Evolutionary conservation across 64 coral and sea anemone genomes (phyloP), one percentile per base, ranked within the genome.

Genomic region (Montipora foliosa): DNA sequence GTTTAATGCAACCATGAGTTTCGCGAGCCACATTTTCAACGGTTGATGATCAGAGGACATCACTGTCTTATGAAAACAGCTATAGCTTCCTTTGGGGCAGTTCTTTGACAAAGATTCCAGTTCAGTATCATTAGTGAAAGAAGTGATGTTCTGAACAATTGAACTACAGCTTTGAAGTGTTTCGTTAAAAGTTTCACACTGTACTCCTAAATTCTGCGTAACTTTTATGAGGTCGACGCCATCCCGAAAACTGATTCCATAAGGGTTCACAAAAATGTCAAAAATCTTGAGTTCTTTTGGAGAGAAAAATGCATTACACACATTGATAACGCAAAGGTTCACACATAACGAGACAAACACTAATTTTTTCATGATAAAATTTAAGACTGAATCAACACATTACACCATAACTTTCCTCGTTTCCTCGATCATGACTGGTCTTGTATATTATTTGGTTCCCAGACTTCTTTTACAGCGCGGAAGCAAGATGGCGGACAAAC

Each of bases 401-500:
- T 37, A 37, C 37, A 37, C 37, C 37, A 37, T 37, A 37, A 37
- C 37, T 37, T 37, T 2, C 37, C 37, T 37, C 37, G 37, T 37
- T 37, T 37, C 52, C 59, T 83, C 81, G 67, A 67, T 68, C 13
- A 8, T 49, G 21, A 80, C 78, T n/a, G 17, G 60, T 66, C 80
- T 67, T 16, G 44, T 15, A 16, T 37, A 37, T 37, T 37, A 37
- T 37, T 0, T 37, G 37, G 37, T 37, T 37, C 37, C 37, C 57
- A 67, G 80, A 20, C 17, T 67, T 16, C 44, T 62, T 9, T 3
- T 9, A 5, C 7, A 1, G 6, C 29, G 81, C 29, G 60, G 24
- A 58, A 8, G 13, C 5, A 83, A 83, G 59, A 83, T 83, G 81
- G 81, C 60, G 81, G 81, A 83, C 11, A 24, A 67, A 83, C 16